Percentiles rank a stretch among this genome's conserved stretches.
Conservation (phyloP, 1,140 invertebrate genomes). For the Chlorops oryzae region DNA sequence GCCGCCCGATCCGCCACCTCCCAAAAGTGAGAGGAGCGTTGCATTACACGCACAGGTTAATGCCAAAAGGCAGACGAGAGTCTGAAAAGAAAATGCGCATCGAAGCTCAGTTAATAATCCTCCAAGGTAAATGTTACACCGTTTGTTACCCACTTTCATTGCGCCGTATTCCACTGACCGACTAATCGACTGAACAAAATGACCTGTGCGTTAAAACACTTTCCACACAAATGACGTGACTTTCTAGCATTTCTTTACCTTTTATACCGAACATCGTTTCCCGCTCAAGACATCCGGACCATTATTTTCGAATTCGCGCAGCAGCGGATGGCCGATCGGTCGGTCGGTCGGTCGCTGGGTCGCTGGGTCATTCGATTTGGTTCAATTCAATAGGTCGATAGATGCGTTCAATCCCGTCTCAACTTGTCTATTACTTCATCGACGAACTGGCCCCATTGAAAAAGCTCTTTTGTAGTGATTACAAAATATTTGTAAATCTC, state of each 20-base stretch:
- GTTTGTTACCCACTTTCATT: slow-evolving; percentile 32
- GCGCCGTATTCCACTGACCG: slow-evolving; percentile 10
- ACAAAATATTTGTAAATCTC: too few species aligned
- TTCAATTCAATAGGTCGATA: too few species aligned
- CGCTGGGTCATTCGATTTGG: too few species aligned
- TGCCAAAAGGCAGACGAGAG: slow-evolving; percentile 36
- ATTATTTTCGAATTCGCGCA: too few species aligned
- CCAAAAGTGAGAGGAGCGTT: slow-evolving; percentile 35
- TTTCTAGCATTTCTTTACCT: slow-evolving; percentile 20
- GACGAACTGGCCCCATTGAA: too few species aligned
- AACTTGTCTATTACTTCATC: too few species aligned
- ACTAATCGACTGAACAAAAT: slow-evolving; percentile 4
- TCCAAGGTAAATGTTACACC: neutral
- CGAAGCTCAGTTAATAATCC: slow-evolving; percentile 14
- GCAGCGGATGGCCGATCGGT: too few species aligned
- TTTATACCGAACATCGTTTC: too few species aligned
- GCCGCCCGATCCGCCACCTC: slow-evolving; percentile 16
- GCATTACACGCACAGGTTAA: slow-evolving; percentile 32
- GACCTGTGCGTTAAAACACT: slow-evolving; percentile 22
- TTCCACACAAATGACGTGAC: slow-evolving; percentile 33
- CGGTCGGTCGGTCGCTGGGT: too few species aligned
- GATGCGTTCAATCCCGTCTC: too few species aligned
- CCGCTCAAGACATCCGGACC: too few species aligned
- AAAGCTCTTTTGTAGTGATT: too few species aligned
- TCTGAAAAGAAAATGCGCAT: slow-evolving; percentile 16